Base-by-base conservation (phyloP, 2,888 invertebrate species). In the Camptogramma bilineatum region DNA sequence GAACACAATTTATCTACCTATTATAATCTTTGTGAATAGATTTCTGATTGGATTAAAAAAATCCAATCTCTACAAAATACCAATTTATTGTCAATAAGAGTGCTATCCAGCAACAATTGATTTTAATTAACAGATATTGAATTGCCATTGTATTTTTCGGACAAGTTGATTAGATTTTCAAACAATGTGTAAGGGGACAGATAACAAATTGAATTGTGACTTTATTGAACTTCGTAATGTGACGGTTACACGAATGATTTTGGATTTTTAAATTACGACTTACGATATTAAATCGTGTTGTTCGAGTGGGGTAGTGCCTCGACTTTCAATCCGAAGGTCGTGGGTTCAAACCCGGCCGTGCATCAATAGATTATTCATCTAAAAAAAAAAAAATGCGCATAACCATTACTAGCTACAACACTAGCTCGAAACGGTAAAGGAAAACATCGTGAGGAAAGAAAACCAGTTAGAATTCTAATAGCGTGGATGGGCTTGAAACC, bases 81-180 rank as follows among this genome's bases (percentile, higher is more conserved):
- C 58, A 66, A 55, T 66, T 53, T 52, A 59, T 55, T 78, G 75
- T 77, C 64, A 74, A 75, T 74, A 64, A 72, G 75, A 71, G 71
- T 73, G 73, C 72, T 80, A 79, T 77, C 80, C 69, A 79, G 81
- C 80, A 84, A 84, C 85, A 83, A 86, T 89, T 86, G 87, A 87
- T 88, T 88, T 90, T 86, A 89, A 89, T 90, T 89, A 88, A 88
- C 82, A 87, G 86, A 88, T 89, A 88, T 88, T 81, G 83, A 79
- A 83, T 83, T 80, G 79, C 84, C 75, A 84, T 89, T 89, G 87
- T 89, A 82, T 85, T 87, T 85, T 87, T 87, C 80, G 73, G 75
- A 61, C 70, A 72, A 82, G 78, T 86, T 88, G 87, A 90, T 89
- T 89, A 88, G 88, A 81, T 87, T 88, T 84, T 81, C 81, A 84